Evolutionary conservation across 2,113 vertebrate species (phyloP).

Genomic region (Chloebia gouldiae): DNA sequence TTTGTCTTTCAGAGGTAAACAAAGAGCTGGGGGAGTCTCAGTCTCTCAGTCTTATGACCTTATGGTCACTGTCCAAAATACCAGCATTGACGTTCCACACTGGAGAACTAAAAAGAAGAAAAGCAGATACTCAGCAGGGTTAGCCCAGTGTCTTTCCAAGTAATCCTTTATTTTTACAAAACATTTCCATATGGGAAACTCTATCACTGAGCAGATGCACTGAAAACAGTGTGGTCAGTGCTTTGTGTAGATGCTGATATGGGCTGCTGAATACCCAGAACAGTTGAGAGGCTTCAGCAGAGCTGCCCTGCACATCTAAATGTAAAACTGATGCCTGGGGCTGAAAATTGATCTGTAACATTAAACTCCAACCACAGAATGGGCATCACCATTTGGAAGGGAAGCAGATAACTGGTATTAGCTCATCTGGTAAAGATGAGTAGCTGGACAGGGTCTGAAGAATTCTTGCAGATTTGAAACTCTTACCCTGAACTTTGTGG

Average conservation of each 20-base stretch:
- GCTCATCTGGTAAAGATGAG: not conserved
- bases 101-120: constrained; percentile 45
- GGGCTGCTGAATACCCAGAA: not conserved
- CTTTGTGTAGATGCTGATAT: not conserved
- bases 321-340: constrained; percentile 10
- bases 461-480: not conserved
- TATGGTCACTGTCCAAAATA: constrained; percentile 61
- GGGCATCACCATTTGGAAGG: not conserved
- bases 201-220: not conserved
- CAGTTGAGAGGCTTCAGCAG: not conserved
- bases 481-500: not conserved
- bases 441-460: not conserved
- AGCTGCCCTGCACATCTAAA: not conserved
- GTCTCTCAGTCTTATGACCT: constrained; percentile 6
- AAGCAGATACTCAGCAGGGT: constrained; percentile 63
- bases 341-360: constrained; percentile 9
- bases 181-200: constrained; percentile 49
- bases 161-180: constrained; percentile 58
- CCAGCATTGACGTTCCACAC: not conserved
- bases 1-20: constrained; percentile 57
- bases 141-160: constrained; percentile 43
- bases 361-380: not conserved
- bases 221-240: not conserved
- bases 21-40: constrained; percentile 8
- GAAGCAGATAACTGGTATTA: not conserved